phyloP scores from a whole-genome alignment of 37 sponge, comb jelly and placozoan genomes.

The Dysidea cf. avara region DNA sequence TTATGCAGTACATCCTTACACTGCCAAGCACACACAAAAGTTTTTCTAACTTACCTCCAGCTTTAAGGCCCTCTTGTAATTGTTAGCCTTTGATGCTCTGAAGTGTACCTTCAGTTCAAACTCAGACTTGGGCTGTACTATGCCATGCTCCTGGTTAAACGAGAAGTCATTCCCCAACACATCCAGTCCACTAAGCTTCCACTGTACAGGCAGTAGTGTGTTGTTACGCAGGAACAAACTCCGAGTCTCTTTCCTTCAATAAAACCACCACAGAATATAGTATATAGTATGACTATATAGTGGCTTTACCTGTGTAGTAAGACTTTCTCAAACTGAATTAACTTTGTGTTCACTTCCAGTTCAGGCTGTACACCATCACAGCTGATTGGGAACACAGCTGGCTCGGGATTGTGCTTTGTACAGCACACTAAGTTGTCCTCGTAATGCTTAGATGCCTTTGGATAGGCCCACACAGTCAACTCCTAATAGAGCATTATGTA shows the following conservation, averaged over 20 bases:
- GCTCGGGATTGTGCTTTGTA: constrained; percentile 90
- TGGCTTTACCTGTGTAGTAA: constrained; percentile 73
- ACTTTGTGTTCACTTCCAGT: constrained; percentile 86
- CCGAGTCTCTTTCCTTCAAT: constrained; percentile 76
- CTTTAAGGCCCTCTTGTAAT: constrained; percentile 81
- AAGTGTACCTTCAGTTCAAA: constrained; percentile 87
- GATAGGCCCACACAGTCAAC: constrained; percentile 94
- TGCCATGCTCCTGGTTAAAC: constrained; percentile 89
- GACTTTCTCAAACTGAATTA: constrained; percentile 89
- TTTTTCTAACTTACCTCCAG: too few species aligned
- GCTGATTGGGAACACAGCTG: constrained; percentile 66
- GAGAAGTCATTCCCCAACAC: constrained; percentile 90
- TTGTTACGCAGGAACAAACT: constrained; percentile 77
- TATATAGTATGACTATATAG: too few species aligned
- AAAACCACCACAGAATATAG: background rate
- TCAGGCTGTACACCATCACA: constrained; percentile 91
- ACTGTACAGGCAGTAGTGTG: constrained; percentile 89
- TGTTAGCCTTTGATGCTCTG: constrained; percentile 79
- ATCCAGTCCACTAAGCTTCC: constrained; percentile 91
- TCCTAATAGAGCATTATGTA: background rate
- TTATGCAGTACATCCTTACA: background rate
- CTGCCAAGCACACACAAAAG: background rate
- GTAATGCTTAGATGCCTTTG: constrained; percentile 63
- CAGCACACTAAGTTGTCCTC: constrained; percentile 86
- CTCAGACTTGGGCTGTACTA: constrained; percentile 86